A percentile compares a stretch with the other conserved stretches of the same genome.
These are phyloP conservation scores for Platerodrilus igneus DNA, from an alignment of 2,888 invertebrate genomes.

Conservation along the genomic window DNA sequence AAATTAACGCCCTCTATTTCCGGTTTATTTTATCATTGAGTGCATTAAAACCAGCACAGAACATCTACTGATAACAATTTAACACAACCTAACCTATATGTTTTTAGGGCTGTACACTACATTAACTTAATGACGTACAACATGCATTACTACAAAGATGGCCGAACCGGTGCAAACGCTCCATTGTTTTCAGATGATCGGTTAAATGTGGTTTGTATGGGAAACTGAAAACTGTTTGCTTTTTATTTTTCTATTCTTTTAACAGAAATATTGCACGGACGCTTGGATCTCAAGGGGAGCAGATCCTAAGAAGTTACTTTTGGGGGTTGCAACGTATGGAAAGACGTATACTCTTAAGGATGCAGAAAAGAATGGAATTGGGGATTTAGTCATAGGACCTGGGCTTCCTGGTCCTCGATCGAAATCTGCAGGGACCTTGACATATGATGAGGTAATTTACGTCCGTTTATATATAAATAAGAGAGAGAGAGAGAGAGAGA, in stretches of 20 bases:
- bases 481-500: no score
- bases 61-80: no score
- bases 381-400: slow-evolving; percentile 22
- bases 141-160: slow-evolving; percentile 12
- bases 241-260: slow-evolving; percentile 1
- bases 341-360: slow-evolving; percentile 24
- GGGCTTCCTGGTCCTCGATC: slow-evolving; percentile 12
- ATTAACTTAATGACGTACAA: slow-evolving; percentile 19
- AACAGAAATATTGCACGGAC: slow-evolving; percentile 10
- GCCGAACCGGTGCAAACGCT: slow-evolving; percentile 13
- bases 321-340: slow-evolving; percentile 30
- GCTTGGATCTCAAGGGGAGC: slow-evolving; percentile 16
- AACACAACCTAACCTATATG: no score
- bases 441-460: slow-evolving; percentile 12
- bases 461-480: no score
- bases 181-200: slow-evolving; percentile 13
- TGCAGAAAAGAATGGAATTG: slow-evolving; percentile 17
- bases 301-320: slow-evolving; percentile 23
- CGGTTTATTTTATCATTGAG: no score
- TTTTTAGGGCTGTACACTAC: slow-evolving; percentile 10
- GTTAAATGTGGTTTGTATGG: slow-evolving; percentile 13
- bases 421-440: slow-evolving; percentile 10
- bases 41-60: no score
- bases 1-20: no score
- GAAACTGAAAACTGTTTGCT: no score